These are phyloP conservation scores for Whitmania pigra DNA, from an alignment of 1,140 invertebrate species.

Conservation along the genomic window DNA sequence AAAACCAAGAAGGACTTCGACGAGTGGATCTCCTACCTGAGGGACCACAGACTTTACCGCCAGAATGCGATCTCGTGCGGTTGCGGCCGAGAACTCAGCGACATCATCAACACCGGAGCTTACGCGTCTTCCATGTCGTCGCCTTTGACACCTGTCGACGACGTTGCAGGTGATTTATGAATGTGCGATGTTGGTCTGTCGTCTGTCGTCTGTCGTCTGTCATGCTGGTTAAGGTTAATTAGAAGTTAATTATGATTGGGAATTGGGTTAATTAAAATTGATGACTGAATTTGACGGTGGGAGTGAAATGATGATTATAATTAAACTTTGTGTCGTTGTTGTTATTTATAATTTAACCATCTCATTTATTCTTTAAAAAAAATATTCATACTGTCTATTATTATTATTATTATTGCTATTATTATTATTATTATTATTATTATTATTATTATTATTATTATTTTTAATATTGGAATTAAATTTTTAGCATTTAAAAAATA, in stretches of 20 bases:
- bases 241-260: too few relatives aligned
- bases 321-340: neutral
- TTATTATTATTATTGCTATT: neutral
- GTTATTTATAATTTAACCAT: neutral
- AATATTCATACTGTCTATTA: too few relatives aligned
- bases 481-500: neutral
- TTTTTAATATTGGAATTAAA: neutral
- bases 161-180: neutral
- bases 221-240: too few relatives aligned
- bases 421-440: constrained; percentile 3
- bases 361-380: too few relatives aligned
- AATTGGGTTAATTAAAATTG: too few relatives aligned
- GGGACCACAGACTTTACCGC: constrained; percentile 61
- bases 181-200: too few relatives aligned
- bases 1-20: constrained; percentile 58
- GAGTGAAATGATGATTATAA: too few relatives aligned
- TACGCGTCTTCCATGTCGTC: neutral
- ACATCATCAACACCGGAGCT: neutral
- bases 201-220: too few relatives aligned
- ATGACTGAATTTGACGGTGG: too few relatives aligned
- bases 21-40: constrained; percentile 62
- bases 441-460: constrained; percentile 12
- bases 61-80: constrained; percentile 55
- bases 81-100: neutral
- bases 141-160: neutral